Conservation (phyloP, 1,140 invertebrate species). For the Drosophila oshimai region DNA sequence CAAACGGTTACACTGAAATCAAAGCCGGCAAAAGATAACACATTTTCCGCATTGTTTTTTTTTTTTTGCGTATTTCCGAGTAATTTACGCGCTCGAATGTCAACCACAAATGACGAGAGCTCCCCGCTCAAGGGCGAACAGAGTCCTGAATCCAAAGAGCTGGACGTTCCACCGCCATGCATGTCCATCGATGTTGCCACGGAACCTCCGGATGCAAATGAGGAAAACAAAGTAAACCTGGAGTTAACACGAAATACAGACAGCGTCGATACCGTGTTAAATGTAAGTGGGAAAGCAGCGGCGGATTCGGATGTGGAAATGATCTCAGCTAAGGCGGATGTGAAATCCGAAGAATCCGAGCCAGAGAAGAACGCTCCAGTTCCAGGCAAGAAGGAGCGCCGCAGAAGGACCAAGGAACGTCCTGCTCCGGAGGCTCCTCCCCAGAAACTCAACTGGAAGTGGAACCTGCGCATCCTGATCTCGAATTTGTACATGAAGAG, state of each 20-base stretch:
- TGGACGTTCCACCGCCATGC: background rate
- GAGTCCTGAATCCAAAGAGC: background rate
- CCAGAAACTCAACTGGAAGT: constrained; percentile 23
- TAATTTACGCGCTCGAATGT: background rate
- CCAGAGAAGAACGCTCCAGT: background rate
- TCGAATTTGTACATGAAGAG: constrained; percentile 62
- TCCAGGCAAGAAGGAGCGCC: background rate
- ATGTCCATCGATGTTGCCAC: background rate
- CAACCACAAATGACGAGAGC: background rate
- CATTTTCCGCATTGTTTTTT: background rate
- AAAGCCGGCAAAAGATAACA: background rate
- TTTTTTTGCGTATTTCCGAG: background rate
- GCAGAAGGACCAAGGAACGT: background rate
- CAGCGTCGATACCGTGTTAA: background rate
- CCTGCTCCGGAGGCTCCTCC: background rate
- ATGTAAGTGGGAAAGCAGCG: too few species aligned
- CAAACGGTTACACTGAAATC: background rate
- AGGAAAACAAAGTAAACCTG: background rate
- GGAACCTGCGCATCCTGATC: constrained; percentile 52
- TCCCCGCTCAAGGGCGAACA: background rate
- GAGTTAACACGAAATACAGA: background rate
- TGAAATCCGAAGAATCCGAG: background rate
- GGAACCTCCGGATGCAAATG: background rate
- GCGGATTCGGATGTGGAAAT: constrained; percentile 6
- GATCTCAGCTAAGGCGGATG: background rate